These are phyloP conservation scores for Dermolepida albohirtum DNA, from an alignment of 2,888 invertebrate genomes.

Conservation along the genomic window DNA sequence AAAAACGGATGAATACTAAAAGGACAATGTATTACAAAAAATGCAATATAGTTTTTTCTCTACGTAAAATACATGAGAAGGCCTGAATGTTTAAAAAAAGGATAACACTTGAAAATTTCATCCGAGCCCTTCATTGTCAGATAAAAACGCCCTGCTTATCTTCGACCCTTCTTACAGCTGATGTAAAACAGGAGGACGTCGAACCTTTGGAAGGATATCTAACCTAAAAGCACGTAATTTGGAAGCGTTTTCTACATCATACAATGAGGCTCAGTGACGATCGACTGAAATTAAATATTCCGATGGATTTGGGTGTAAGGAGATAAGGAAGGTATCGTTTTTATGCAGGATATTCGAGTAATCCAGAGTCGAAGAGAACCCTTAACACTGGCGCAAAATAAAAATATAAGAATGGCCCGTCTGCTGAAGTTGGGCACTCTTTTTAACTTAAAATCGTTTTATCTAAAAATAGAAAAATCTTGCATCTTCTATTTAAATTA, in stretches of 20 bases:
- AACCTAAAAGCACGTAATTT: constrained; percentile 2
- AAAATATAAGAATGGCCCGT: no score
- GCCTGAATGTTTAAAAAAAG: background rate
- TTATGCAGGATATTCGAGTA: no score
- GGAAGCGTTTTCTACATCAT: background rate
- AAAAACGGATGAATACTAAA: no score
- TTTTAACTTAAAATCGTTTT: no score
- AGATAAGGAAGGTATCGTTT: background rate
- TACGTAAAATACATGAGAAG: no score
- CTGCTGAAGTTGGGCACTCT: no score
- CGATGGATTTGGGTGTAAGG: background rate
- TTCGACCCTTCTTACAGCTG: constrained; percentile 12
- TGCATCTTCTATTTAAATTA: no score
- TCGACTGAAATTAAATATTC: constrained; percentile 13
- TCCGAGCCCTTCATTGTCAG: background rate
- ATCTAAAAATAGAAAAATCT: no score
- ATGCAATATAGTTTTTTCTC: no score
- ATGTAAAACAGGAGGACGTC: constrained; percentile 7
- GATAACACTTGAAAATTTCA: constrained; percentile 19
- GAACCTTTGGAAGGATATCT: constrained; percentile 1
- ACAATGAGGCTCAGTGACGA: constrained; percentile 1
- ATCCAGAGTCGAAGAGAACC: no score
- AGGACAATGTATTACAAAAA: no score
- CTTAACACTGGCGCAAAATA: no score
- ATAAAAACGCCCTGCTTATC: constrained; percentile 15